These are phyloP conservation scores for Enteromius trimaculatus DNA, from an alignment of 2,797 vertebrate genomes.

Conservation along the genomic window DNA sequence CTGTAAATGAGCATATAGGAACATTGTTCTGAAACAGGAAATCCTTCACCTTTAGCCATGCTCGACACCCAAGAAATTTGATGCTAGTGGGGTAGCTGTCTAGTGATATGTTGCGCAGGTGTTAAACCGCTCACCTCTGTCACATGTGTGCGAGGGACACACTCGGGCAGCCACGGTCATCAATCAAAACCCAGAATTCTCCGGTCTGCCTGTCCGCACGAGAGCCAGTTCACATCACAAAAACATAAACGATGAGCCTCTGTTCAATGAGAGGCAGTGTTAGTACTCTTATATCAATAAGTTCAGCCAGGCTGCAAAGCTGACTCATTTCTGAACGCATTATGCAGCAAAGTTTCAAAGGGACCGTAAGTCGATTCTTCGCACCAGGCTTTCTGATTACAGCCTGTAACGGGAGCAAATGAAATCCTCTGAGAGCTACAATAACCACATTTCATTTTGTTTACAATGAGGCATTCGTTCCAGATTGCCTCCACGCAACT, in stretches of 20 bases:
- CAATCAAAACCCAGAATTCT: conserved; percentile 13
- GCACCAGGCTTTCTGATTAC: conserved; percentile 34
- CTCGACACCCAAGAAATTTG: conserved; percentile 10
- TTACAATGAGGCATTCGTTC: conserved; percentile 12
- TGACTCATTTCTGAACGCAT: conserved; percentile 25
- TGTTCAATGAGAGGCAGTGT: not conserved
- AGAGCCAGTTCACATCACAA: not conserved
- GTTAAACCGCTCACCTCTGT: not conserved
- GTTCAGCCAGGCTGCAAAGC: conserved; percentile 17
- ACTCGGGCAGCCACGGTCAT: not conserved
- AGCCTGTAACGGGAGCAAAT: conserved; percentile 28
- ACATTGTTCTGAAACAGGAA: not conserved
- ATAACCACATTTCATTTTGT: conserved; percentile 50
- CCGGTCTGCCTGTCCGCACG: not conserved
- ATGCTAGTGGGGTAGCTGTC: conserved; percentile 15
- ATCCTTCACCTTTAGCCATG: conserved; percentile 21
- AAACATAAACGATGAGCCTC: not conserved
- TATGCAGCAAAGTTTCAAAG: conserved; percentile 42
- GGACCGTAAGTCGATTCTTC: conserved; percentile 1
- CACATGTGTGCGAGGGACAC: not conserved
- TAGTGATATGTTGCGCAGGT: conserved; percentile 22
- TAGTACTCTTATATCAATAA: conserved; percentile 30
- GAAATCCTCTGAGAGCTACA: conserved; percentile 37
- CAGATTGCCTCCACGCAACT: conserved; percentile 39
- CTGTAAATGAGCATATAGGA: not conserved